A percentile compares a stretch with the other conserved stretches of the same genome.
phyloP scores from a whole-genome alignment of 2,113 vertebrate genomes.

The Megaceryle torquata region DNA sequence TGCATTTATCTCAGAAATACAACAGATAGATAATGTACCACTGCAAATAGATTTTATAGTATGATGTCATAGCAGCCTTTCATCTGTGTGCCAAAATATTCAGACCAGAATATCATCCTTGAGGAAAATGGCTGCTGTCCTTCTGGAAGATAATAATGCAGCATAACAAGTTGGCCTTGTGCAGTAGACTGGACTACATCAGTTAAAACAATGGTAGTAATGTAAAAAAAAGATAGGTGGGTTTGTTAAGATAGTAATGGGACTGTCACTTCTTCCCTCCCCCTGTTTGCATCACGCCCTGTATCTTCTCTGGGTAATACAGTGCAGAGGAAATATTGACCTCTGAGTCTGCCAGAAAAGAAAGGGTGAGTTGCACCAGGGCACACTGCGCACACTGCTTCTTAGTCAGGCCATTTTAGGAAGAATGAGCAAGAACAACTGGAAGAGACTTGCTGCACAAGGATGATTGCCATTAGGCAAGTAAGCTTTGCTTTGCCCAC shows the following conservation, averaged over 20 bases:
- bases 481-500: background rate
- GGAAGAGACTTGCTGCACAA: background rate
- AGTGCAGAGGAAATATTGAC: background rate
- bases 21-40: background rate
- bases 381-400: background rate
- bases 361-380: background rate
- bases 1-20: background rate
- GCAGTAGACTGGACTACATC: background rate
- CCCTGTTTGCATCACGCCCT: background rate
- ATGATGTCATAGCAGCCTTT: background rate
- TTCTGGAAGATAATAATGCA: background rate
- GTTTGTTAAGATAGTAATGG: background rate
- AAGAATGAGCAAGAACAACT: background rate
- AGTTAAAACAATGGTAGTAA: background rate
- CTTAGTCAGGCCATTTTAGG: background rate
- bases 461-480: background rate
- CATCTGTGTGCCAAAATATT: background rate
- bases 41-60: background rate
- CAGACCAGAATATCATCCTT: background rate
- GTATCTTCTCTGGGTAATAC: background rate
- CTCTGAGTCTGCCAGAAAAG: background rate
- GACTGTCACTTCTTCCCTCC: background rate
- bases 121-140: background rate
- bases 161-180: background rate
- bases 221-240: background rate